Percentiles rank a stretch among this genome's conserved stretches.
phyloP scores from a whole-genome alignment of 2,888 invertebrate species.

The Caenorhabditis wallacei region DNA sequence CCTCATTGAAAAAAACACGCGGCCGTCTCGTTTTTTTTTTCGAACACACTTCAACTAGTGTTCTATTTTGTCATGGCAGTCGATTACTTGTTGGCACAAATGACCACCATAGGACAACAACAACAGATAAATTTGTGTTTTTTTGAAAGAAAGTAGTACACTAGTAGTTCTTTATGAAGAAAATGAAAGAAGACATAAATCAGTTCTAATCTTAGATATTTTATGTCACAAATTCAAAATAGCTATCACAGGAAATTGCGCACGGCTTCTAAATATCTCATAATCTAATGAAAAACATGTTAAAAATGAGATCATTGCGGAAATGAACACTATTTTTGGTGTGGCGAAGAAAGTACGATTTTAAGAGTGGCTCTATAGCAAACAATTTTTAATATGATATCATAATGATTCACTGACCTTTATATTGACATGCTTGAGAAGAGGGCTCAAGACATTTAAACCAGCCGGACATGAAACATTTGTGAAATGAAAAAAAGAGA shows the following conservation, averaged over 20 bases:
- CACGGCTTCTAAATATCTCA: not conserved
- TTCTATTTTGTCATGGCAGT: not conserved
- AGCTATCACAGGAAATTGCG: not conserved
- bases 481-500: not conserved
- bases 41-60: slow-evolving; percentile 24
- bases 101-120: not conserved
- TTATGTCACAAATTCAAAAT: not conserved
- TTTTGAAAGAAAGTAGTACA: not conserved
- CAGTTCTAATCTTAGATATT: not conserved
- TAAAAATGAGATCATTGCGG: slow-evolving; percentile 21
- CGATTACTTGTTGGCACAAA: not conserved
- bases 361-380: not conserved
- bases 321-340: slow-evolving; percentile 1
- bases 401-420: slow-evolving; percentile 13
- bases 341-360: not conserved
- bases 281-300: not conserved
- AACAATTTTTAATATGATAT: slow-evolving; percentile 21
- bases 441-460: not conserved
- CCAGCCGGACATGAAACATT: not conserved
- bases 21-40: slow-evolving; percentile 13
- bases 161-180: not conserved
- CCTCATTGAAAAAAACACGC: slow-evolving; percentile 36
- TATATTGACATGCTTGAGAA: slow-evolving; percentile 22
- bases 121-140: not conserved
- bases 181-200: not conserved